Evolutionary conservation across 64 coral and sea anemone genomes (phyloP), one percentile per base, ranked within the genome.

Genomic region (Montipora sp.): DNA sequence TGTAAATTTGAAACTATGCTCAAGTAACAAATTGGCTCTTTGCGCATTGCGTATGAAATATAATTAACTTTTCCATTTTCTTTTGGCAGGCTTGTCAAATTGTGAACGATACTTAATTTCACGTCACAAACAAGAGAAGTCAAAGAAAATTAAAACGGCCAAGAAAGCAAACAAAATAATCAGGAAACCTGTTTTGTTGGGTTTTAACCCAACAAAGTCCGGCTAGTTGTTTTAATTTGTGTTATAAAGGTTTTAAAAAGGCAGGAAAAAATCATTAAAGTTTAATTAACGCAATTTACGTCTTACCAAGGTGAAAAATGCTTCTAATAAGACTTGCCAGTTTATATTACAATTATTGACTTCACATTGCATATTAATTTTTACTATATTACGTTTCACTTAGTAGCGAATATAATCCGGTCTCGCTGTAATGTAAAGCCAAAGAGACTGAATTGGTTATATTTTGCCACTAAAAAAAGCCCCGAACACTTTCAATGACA

Each of bases 211-310:
- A 19, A 8, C 13, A 70, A 48, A 71, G 9, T 16, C 14, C 5
- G 82, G 16, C 58, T 59, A 68, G 36, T 83, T 83, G 81, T 69
- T 83, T 83, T 14, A 27, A 50, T 77, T 85, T 71, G 18, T 4
- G 18, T 71, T 71, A 71, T 71, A n/a, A 70, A 85, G 45, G 2
- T 7, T 10, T n/a, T 8, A 8, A 27, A 21, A 21, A 7, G 46
- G 65, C 82, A 85, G 82, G 63, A 72, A 84, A 65, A 48, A 71
- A 71, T 70, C 36, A 70, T 85, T 85, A 85, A 71, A 51, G 82
- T 85, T 59, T 71, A 22, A 85, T 85, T 85, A 85, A 9, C 44
- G n/a, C 47, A 48, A 48, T 85, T 85, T 22, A 85, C 24, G 49
- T 47, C 46, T 85, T 69, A 46, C 74, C 3, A 8, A n/a, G 18